Conservation (phyloP, 2,113 vertebrate genomes). For the Arvicanthis niloticus region DNA sequence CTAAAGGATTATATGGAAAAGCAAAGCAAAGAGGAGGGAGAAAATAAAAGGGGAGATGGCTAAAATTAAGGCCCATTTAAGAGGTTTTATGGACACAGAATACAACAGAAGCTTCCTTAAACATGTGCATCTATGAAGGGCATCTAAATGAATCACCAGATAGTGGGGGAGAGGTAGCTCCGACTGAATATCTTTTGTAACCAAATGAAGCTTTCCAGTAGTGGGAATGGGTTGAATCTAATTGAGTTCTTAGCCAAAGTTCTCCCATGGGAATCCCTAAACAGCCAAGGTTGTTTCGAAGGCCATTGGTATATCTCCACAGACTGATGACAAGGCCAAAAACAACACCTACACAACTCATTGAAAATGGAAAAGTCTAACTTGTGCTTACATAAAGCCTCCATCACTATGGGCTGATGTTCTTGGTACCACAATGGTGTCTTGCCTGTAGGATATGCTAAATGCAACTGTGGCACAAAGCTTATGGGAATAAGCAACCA, state of each 20-base stretch:
- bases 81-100: not conserved
- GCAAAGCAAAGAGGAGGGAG: not conserved
- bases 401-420: too few species aligned
- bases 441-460: too few species aligned
- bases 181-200: not conserved
- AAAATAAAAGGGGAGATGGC: not conserved
- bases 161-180: not conserved
- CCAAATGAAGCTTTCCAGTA: not conserved
- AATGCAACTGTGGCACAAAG: too few species aligned
- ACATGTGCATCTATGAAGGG: not conserved
- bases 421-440: too few species aligned
- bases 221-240: not conserved
- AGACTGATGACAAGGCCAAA: not conserved
- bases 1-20: not conserved
- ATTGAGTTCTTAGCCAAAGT: not conserved
- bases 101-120: not conserved
- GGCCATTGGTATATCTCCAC: not conserved
- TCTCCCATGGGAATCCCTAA: not conserved
- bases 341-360: not conserved
- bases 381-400: not conserved
- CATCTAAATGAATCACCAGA: not conserved
- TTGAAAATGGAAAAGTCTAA: not conserved
- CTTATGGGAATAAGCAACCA: too few species aligned
- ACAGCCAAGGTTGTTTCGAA: not conserved
- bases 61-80: not conserved